Evolutionary conservation across 2,113 vertebrate genomes (phyloP).

Genomic region (Brachionichthys hirsutus): DNA sequence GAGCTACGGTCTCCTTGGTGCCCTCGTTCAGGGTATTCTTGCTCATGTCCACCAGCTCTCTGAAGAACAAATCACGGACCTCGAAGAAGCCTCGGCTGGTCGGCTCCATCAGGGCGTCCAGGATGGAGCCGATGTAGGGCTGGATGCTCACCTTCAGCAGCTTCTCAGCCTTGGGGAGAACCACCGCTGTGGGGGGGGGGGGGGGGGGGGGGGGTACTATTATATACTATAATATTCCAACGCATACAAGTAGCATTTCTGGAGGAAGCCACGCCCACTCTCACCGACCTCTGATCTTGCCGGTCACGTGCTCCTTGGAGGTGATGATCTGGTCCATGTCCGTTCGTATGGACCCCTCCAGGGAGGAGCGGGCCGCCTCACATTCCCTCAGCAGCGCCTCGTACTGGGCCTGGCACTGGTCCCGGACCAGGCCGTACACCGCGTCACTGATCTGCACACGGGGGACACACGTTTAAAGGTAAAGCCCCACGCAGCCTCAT

Average conservation of each 20-base stretch:
- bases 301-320: constrained; percentile 92
- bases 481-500: too few species aligned
- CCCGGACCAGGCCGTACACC: constrained; percentile 85
- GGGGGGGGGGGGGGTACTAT: too few species aligned
- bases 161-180: constrained; percentile 89
- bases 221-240: too few species aligned
- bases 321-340: constrained; percentile 98
- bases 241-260: too few species aligned
- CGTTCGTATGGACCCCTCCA: constrained; percentile 87
- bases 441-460: constrained; percentile 85
- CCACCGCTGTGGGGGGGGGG: constrained; percentile 71
- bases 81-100: constrained; percentile 92
- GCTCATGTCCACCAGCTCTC: constrained; percentile 92
- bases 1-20: constrained; percentile 83
- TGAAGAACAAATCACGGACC: constrained; percentile 89
- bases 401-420: constrained; percentile 78
- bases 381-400: constrained; percentile 75
- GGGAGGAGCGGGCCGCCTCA: constrained; percentile 73
- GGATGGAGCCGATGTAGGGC: constrained; percentile 91
- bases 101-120: constrained; percentile 93
- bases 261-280: too few species aligned
- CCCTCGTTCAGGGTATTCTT: constrained; percentile 88
- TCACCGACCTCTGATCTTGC: constrained; percentile 87
- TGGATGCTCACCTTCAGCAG: constrained; percentile 91
- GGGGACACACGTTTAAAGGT: background rate